Base-by-base conservation (phyloP, 2,113 vertebrate species). In the Archilochus colubris region DNA sequence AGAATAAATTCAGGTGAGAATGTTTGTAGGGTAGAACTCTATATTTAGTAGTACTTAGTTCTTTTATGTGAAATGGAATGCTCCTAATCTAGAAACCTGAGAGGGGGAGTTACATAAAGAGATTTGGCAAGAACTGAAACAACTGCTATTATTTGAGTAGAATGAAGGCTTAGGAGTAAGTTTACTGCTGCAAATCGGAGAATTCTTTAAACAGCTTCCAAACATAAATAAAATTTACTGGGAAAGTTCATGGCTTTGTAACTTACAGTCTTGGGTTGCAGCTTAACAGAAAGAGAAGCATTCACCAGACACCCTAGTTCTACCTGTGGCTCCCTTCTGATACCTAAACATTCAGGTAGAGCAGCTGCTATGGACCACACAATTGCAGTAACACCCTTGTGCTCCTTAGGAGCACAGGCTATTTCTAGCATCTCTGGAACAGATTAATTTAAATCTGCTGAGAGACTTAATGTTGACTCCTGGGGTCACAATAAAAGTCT, bases 61-160 rank as follows among this genome's bases (percentile, higher is more conserved):
- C 58, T 64, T 93, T 88, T 91, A 77, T 94, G 86, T 92, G 86
- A 87, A 81, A 63, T 40, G 30, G 44, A 88, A 61, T 84, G 53
- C 31, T 76, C 23, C 92, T 96, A 94, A 97, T 92, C 93, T 89
- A 94, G 97, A 97, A 98, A 97, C 80, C 53, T 73, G 97, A 97
- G 95, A 95, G 73, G 55, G 61, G 40, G 63, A 55, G 75, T 97
- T 97, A 96, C 46, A 25, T 46, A 95, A 97, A 95, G 76, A 86
- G 89, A 89, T 79, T 94, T 95, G 61, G 54, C 64, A 67, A 96
- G 94, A 95, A 89, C 19, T 70, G 46, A 91, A 94, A 66, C 62
- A 92, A 89, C 82, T 91, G 75, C 85, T 88, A 90, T 90, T 94
- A 93, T 80, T 79, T 50, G 44, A 88, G 66, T 59, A 91, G 76